Evolutionary conservation across 2,888 invertebrate genomes (phyloP), one percentile per base, ranked within the genome.

Genomic region (Tetanocera ferruginea): DNA sequence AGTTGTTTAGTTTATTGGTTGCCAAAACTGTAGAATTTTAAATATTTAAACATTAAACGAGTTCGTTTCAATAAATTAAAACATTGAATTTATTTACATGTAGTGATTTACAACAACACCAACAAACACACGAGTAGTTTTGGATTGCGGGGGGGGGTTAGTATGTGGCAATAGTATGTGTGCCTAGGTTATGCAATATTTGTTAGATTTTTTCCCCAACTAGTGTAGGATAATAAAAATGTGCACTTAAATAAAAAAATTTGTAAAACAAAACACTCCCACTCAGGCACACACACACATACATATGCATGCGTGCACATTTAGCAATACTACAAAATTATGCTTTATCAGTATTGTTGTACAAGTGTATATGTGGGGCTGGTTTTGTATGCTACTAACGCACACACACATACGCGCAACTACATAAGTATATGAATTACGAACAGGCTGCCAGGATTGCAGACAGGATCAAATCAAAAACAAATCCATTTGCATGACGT

Each of bases 391-490:
- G 37, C 55, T 51, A 74, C 55, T 23, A 52, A 70, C 71, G n/a
- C 19, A 31, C 55, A 23, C 76, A 49, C 34, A 55, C 62, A 87
- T 84, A 83, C 84, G 81, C 83, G 85, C 85, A 84, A 84, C 85
- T 86, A 87, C 87, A 85, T 87, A 87, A 87, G 88, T 87, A 87
- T 87, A 87, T 88, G 88, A 87, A 86, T 85, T 85, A 83, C 81
- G 87, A 87, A 87, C 87, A 87, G 87, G 87, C 85, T 86, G 83
- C 83, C 87, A 87, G 88, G 85, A 87, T 86, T 80, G 51, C 52
- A 43, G 76, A 64, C 71, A 76, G 66, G 19, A 69, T 74, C 43
- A 49, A 5, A 57, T 62, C 72, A 60, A 60, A 43, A 43, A 25
- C 62, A 62, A 25, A 49, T 49, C 60, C 67, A 19, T 70, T 55